These are phyloP conservation scores for Epinephelus moara DNA, from an alignment of 2,113 vertebrate species.

Conservation along the genomic window DNA sequence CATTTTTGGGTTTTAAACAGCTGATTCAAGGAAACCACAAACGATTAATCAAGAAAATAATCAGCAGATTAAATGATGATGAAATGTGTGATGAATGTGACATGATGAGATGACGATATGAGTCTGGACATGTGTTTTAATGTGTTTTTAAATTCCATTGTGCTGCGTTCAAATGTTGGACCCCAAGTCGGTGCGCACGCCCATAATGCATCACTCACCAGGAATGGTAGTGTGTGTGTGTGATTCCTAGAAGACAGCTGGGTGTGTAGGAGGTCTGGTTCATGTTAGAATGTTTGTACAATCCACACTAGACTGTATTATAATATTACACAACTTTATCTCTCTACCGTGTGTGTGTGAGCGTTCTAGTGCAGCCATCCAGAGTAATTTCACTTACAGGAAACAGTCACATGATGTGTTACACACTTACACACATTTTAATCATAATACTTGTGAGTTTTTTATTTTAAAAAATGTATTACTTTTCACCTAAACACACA, in stretches of 20 bases:
- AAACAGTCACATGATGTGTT: slow-evolving; percentile 16
- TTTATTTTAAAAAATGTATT: too few species aligned
- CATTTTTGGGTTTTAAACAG: too few species aligned
- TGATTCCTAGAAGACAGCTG: slow-evolving; percentile 40
- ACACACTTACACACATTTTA: background rate
- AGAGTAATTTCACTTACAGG: slow-evolving; percentile 24
- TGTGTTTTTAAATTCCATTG: slow-evolving; percentile 11
- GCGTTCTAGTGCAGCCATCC: background rate
- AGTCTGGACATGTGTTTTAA: background rate
- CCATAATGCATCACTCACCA: slow-evolving; percentile 42
- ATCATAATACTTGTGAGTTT: background rate
- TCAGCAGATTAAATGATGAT: too few species aligned
- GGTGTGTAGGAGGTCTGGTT: slow-evolving; percentile 35
- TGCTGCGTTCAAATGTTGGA: background rate
- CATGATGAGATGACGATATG: too few species aligned
- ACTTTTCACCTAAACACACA: too few species aligned
- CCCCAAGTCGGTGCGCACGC: background rate
- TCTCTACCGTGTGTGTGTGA: background rate
- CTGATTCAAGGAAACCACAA: too few species aligned
- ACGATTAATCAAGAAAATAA: too few species aligned
- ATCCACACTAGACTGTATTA: slow-evolving; percentile 2
- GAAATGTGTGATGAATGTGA: background rate
- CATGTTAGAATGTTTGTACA: slow-evolving; percentile 14
- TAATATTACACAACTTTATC: background rate
- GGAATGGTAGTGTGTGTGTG: slow-evolving; percentile 34